phyloP scores from a whole-genome alignment of 2,113 vertebrate species.

The Halichoerus grypus region DNA sequence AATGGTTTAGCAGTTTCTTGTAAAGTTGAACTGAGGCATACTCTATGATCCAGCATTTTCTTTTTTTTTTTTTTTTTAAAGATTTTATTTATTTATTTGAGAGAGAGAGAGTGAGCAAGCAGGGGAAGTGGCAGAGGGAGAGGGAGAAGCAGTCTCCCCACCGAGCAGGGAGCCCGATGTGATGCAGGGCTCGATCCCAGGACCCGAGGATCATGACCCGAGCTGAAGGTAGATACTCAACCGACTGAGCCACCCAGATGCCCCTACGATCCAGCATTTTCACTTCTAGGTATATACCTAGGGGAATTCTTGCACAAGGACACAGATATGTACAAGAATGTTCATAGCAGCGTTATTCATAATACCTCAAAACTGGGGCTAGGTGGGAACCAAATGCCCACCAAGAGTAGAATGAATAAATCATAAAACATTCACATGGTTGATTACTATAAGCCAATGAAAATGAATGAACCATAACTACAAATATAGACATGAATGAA shows the following conservation, averaged over 20 bases:
- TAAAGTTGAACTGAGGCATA: background rate
- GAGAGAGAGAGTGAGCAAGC: background rate
- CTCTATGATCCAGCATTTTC: background rate
- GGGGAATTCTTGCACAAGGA: background rate
- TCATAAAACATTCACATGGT: background rate
- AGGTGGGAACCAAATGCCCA: background rate
- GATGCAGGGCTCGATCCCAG: background rate
- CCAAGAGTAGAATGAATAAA: background rate
- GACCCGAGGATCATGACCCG: no score
- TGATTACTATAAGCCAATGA: background rate
- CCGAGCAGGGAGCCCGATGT: background rate
- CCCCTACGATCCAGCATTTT: background rate
- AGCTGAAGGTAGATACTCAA: background rate
- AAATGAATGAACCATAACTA: background rate
- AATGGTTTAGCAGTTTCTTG: background rate
- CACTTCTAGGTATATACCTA: background rate
- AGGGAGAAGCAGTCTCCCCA: background rate
- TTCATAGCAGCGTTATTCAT: background rate
- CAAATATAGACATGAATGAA: background rate
- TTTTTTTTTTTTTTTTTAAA: background rate
- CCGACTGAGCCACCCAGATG: background rate
- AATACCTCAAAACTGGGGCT: background rate
- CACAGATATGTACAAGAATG: background rate
- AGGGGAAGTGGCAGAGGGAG: background rate
- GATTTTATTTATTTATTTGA: background rate